phyloP scores from a whole-genome alignment of 37 sponge, comb jelly and placozoan species.

The Amphimedon queenslandica region DNA sequence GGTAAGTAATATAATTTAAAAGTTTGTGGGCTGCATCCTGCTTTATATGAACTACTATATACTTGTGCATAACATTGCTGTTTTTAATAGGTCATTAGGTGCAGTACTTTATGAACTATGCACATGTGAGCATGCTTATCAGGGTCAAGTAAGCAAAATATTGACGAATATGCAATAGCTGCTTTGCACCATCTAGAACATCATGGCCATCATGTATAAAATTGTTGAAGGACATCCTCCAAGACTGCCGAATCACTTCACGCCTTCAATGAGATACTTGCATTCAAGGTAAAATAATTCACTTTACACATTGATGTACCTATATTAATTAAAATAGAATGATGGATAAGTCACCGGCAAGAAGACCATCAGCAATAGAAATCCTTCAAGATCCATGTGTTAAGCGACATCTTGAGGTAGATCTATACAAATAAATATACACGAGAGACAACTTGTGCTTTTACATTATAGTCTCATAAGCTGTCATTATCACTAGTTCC shows the following conservation, averaged over 20 bases:
- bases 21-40: not conserved
- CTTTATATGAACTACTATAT: not conserved
- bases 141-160: conserved; percentile 60
- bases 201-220: conserved; percentile 85
- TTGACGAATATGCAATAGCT: conserved; percentile 1
- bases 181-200: not conserved
- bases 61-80: not conserved
- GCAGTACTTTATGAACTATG: conserved; percentile 91
- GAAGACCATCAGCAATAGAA: conserved; percentile 78
- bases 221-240: conserved; percentile 84
- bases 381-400: conserved; percentile 77
- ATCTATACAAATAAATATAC: not conserved
- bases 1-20: conserved; percentile 42
- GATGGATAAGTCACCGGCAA: conserved; percentile 80
- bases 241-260: conserved; percentile 62
- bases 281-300: conserved; percentile 43
- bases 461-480: too few relatives aligned
- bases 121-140: conserved; percentile 80
- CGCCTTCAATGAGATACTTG: conserved; percentile 49
- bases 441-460: too few relatives aligned
- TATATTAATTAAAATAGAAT: conserved; percentile 40
- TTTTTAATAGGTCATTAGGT: conserved; percentile 82
- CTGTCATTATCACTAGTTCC: conserved; percentile 24
- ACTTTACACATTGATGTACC: not conserved
- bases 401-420: conserved; percentile 67